Conservation (phyloP, 1,140 invertebrate species). For the Drosophila equinoxialis region DNA sequence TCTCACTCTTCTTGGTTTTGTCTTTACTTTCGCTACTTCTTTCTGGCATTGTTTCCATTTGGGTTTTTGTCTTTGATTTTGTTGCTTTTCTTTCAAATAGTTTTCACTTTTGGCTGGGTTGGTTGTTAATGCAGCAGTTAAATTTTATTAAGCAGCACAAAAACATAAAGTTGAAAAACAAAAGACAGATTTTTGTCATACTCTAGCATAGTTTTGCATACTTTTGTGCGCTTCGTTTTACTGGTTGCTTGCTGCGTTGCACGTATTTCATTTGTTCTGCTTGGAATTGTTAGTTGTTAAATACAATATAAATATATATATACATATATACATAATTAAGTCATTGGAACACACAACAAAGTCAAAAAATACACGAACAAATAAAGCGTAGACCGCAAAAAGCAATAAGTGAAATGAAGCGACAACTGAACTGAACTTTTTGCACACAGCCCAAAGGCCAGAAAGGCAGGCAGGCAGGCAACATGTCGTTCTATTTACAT, state of each 20-base stretch:
- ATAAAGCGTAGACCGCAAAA: conserved; percentile 19
- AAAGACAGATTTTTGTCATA: conserved; percentile 46
- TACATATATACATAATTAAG: conserved; percentile 67
- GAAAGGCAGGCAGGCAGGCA: background rate
- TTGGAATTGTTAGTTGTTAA: conserved; percentile 17
- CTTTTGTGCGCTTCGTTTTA: conserved; percentile 30
- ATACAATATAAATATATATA: conserved; percentile 55
- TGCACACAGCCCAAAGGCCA: conserved; percentile 31
- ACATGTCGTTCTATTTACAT: conserved; percentile 40
- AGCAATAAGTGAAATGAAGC: conserved; percentile 4
- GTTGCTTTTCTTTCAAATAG: conserved; percentile 52
- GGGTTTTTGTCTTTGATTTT: conserved; percentile 29
- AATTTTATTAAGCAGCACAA: conserved; percentile 62
- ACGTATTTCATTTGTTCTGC: background rate
- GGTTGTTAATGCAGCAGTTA: conserved; percentile 54
- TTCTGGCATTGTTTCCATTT: conserved; percentile 29
- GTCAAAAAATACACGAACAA: conserved; percentile 24
- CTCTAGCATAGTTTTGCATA: conserved; percentile 34
- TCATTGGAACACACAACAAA: conserved; percentile 43
- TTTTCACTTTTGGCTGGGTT: conserved; percentile 48
- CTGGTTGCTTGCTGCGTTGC: background rate
- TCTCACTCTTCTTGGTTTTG: conserved; percentile 18
- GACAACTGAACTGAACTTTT: conserved; percentile 25
- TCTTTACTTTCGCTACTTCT: conserved; percentile 12
- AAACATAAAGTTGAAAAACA: conserved; percentile 36